Percentiles rank a stretch among this genome's conserved stretches.
Evolutionary conservation across 2,797 vertebrate genomes (phyloP).

Genomic region (Falco cherrug): DNA sequence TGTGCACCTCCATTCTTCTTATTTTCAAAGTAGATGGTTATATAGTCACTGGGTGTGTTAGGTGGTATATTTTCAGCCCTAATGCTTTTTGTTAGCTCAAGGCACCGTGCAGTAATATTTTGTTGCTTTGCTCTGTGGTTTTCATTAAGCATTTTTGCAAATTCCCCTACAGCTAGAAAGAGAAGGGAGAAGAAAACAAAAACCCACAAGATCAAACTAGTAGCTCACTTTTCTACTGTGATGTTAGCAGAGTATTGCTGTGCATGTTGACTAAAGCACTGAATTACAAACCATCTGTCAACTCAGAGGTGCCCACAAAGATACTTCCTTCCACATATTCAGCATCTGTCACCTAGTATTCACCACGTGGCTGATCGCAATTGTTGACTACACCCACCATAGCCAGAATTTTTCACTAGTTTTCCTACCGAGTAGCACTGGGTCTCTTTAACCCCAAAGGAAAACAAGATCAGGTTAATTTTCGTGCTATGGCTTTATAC

Average conservation of each 20-base stretch:
- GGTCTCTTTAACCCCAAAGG: background rate
- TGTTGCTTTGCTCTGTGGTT: constrained; percentile 61
- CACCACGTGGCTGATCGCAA: background rate
- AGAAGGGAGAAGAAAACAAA: background rate
- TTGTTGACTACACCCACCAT: background rate
- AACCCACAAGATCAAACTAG: background rate
- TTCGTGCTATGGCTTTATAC: background rate
- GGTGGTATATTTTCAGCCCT: constrained; percentile 81
- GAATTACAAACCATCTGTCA: background rate
- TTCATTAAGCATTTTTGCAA: constrained; percentile 62
- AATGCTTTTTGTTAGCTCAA: constrained; percentile 77
- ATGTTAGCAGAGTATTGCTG: background rate
- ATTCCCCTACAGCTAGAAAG: constrained; percentile 68
- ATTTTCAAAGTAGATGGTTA: constrained; percentile 85
- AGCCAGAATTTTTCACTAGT: background rate
- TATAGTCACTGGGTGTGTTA: constrained; percentile 50
- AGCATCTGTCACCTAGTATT: background rate
- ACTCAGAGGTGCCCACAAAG: background rate
- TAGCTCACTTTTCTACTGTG: background rate
- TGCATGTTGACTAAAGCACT: background rate
- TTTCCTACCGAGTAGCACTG: background rate
- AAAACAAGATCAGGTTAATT: background rate
- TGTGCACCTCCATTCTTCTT: constrained; percentile 66
- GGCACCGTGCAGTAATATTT: constrained; percentile 64
- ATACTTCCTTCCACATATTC: background rate